These are phyloP conservation scores for Scaptomyza hsui DNA, from an alignment of 1,140 invertebrate genomes.

Conservation along the genomic window DNA sequence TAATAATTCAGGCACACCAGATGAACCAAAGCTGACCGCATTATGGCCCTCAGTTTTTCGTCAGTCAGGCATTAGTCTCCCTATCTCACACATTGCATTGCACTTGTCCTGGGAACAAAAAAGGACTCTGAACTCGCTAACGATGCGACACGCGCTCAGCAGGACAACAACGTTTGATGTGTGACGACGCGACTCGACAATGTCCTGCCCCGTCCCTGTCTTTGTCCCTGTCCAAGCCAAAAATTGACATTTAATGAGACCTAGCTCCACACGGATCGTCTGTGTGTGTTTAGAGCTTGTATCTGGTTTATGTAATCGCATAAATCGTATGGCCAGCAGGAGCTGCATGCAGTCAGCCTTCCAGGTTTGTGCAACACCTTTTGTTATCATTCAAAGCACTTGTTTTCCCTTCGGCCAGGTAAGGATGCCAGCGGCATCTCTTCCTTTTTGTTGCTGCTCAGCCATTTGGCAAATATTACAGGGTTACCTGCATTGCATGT, in stretches of 20 bases:
- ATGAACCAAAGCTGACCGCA: slow-evolving; percentile 44
- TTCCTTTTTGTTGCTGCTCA: slow-evolving; percentile 9
- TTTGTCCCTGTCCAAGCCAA: slow-evolving; percentile 25
- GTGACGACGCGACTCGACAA: slow-evolving; percentile 20
- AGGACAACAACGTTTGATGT: slow-evolving; percentile 41
- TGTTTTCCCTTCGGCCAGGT: slow-evolving; percentile 21
- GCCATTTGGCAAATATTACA: slow-evolving; percentile 41
- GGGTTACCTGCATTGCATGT: slow-evolving; percentile 6
- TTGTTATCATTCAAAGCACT: slow-evolving; percentile 52
- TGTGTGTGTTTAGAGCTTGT: slow-evolving; percentile 9
- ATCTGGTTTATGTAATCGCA: slow-evolving; percentile 49
- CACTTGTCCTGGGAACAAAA: slow-evolving; percentile 39
- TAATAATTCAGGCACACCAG: slow-evolving; percentile 36
- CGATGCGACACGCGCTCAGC: slow-evolving; percentile 50
- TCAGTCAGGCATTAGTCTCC: slow-evolving; percentile 10
- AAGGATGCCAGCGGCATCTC: slow-evolving; percentile 5
- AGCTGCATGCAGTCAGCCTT: slow-evolving; percentile 29
- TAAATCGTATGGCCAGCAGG: slow-evolving; percentile 47
- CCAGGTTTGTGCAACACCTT: slow-evolving; percentile 45
- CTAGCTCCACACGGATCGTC: background rate
- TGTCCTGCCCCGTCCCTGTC: no score
- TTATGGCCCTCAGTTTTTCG: slow-evolving; percentile 26
- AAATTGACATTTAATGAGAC: slow-evolving; percentile 49
- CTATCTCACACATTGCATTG: slow-evolving; percentile 13
- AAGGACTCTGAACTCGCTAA: slow-evolving; percentile 14